phyloP scores from a whole-genome alignment of 2,113 vertebrate genomes.

The Mirounga angustirostris region DNA sequence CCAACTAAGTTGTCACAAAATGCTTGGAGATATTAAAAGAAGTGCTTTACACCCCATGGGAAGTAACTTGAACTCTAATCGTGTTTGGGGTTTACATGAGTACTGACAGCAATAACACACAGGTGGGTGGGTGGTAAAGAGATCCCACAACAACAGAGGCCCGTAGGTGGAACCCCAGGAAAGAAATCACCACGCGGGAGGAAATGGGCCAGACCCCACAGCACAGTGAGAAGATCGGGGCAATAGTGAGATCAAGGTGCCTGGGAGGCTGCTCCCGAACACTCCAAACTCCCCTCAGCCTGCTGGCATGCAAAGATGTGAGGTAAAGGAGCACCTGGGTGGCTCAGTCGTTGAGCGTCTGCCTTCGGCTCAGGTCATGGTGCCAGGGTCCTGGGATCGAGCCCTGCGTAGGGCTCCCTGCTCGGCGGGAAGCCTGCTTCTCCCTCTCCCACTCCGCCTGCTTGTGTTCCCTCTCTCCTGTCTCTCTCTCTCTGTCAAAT shows the following conservation, averaged over 20 bases:
- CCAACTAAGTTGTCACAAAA: constrained; percentile 8
- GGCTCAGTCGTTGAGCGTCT: no score
- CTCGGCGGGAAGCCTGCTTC: no score
- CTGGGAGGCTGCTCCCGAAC: not conserved
- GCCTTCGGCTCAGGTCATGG: no score
- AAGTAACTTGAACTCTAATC: not conserved
- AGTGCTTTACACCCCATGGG: not conserved
- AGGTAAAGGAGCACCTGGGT: not conserved
- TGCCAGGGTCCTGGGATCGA: no score
- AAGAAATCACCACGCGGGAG: not conserved
- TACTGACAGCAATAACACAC: not conserved
- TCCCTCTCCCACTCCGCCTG: no score
- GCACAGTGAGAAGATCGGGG: not conserved
- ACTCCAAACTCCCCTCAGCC: not conserved
- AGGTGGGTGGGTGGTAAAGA: not conserved
- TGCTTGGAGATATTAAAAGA: not conserved
- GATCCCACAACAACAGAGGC: not conserved
- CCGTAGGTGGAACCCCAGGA: not conserved
- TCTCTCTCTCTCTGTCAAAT: no score
- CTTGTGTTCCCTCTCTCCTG: no score
- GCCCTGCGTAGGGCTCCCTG: no score
- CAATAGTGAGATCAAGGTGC: not conserved
- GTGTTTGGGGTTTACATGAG: no score
- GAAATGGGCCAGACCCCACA: not conserved
- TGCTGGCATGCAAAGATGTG: not conserved